Evolutionary conservation across 2,113 vertebrate genomes (phyloP).

Genomic region (Synodontis membranacea): DNA sequence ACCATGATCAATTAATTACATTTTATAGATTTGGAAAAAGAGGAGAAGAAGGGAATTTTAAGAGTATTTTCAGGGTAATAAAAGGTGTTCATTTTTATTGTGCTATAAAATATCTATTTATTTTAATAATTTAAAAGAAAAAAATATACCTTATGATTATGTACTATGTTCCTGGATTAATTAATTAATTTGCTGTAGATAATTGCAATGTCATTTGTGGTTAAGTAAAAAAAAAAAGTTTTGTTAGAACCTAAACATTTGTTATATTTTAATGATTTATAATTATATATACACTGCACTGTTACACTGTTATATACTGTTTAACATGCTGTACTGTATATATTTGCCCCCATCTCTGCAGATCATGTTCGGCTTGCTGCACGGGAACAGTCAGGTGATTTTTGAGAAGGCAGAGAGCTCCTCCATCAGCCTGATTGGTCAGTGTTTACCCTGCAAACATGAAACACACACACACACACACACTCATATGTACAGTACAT

Average conservation of each 20-base stretch:
- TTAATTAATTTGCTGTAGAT: too few species aligned
- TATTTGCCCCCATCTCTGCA: conserved; percentile 54
- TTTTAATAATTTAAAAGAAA: too few species aligned
- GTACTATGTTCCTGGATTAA: too few species aligned
- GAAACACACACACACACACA: neutral
- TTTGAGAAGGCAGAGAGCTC: conserved; percentile 96
- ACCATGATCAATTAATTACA: too few species aligned
- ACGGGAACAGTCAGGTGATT: conserved; percentile 92
- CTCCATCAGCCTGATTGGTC: conserved; percentile 87
- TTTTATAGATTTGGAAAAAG: too few species aligned
- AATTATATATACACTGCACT: neutral
- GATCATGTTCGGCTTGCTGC: conserved; percentile 86
- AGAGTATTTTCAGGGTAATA: too few species aligned
- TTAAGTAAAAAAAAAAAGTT: neutral
- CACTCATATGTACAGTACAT: neutral
- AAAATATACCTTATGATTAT: too few species aligned
- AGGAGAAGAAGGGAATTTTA: neutral
- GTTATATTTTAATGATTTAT: neutral
- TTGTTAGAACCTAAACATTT: neutral
- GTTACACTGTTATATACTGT: neutral
- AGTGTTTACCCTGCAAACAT: conserved; percentile 62
- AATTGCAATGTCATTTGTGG: neutral
- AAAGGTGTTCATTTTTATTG: neutral
- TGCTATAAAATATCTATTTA: too few species aligned
- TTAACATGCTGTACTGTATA: neutral